Conservation (phyloP, 1,140 invertebrate species). For the Pinna nobilis region DNA sequence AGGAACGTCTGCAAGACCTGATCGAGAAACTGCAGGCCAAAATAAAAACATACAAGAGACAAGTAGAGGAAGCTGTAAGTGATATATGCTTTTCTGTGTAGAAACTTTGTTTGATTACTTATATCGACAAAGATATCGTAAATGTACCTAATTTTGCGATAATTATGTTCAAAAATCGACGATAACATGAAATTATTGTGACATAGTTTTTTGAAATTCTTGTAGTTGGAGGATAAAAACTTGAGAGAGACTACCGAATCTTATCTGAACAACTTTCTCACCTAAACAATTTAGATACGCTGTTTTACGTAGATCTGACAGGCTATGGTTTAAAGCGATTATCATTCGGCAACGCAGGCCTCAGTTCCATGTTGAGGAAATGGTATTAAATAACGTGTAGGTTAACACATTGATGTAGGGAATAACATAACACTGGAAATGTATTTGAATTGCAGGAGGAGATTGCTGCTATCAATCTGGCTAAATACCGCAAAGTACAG, state of each 20-base stretch:
- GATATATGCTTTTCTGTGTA: neutral
- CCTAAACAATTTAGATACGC: no score
- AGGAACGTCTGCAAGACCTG: conserved; percentile 97
- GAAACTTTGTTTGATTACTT: neutral
- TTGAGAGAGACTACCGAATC: no score
- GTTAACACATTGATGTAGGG: neutral
- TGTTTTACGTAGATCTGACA: no score
- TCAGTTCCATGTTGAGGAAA: no score
- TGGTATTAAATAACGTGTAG: no score
- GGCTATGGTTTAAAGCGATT: no score
- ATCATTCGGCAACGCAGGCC: no score
- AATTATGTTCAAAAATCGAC: no score
- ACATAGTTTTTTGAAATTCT: no score
- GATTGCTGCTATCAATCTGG: conserved; percentile 97
- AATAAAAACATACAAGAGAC: conserved; percentile 99
- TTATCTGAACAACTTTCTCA: no score
- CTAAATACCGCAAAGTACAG: conserved; percentile 99
- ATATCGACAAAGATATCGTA: neutral
- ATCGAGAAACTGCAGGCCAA: conserved; percentile 99
- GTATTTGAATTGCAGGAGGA: conserved; percentile 83
- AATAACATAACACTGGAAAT: neutral
- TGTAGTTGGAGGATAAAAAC: no score
- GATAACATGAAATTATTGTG: no score
- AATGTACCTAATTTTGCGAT: neutral
- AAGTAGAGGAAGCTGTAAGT: conserved; percentile 94